Conservation (phyloP, 2,797 vertebrate species). For the Tiaroga cobitis region DNA sequence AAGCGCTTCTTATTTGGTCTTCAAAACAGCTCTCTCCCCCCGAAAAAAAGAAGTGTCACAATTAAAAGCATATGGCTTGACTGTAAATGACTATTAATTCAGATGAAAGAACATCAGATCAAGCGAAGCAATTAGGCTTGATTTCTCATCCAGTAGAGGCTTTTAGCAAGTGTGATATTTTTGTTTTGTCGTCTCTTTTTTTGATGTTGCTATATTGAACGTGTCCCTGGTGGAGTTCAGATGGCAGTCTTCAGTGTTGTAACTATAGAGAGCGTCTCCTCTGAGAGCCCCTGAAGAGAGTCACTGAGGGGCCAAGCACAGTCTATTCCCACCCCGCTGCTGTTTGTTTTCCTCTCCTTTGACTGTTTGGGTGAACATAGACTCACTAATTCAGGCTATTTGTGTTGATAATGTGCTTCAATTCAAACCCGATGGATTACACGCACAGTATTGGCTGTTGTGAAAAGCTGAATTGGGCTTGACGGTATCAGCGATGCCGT, state of each 20-base stretch:
- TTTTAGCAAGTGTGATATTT: conserved; percentile 30
- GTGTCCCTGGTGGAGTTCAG: conserved; percentile 77
- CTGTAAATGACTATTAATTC: conserved; percentile 10
- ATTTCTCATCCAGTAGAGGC: conserved; percentile 45
- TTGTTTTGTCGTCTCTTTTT: conserved; percentile 46
- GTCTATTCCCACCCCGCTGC: conserved; percentile 75
- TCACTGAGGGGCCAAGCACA: conserved; percentile 65
- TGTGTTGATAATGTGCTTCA: conserved; percentile 72
- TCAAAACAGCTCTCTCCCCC: neutral
- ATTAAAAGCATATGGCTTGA: conserved; percentile 16
- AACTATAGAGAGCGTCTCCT: conserved; percentile 76
- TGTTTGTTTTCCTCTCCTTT: conserved; percentile 76
- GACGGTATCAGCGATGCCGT: conserved; percentile 48
- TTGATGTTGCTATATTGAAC: conserved; percentile 62
- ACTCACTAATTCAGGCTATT: conserved; percentile 76
- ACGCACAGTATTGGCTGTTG: conserved; percentile 65
- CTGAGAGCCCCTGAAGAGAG: conserved; percentile 74
- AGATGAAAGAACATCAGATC: conserved; percentile 35
- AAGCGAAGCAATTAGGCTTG: conserved; percentile 38
- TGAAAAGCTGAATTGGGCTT: conserved; percentile 56
- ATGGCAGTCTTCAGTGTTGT: conserved; percentile 73
- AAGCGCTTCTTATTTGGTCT: conserved; percentile 7
- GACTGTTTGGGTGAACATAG: conserved; percentile 68
- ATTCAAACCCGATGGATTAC: conserved; percentile 72
- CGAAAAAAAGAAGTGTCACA: conserved; percentile 9